Base-by-base conservation (phyloP, 2,888 invertebrate genomes). In the Coelogynopora nodosa region DNA sequence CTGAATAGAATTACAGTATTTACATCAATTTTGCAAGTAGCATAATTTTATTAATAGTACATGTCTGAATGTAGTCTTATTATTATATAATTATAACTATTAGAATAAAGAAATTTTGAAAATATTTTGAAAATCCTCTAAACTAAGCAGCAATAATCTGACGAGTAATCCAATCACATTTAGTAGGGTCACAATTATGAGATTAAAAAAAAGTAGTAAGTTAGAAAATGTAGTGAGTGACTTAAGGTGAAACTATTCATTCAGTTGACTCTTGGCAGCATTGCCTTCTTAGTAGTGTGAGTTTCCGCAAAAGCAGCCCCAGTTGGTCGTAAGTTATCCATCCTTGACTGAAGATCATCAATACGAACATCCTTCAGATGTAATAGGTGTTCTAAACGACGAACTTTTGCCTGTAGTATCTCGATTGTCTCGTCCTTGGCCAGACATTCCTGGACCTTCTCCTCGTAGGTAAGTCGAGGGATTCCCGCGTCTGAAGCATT, bases 341-440 rank as follows among this genome's bases (percentile, higher is more conserved):
- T 23, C 0, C 86, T 31, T 23, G 23, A 31, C 28, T 86, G 88
- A n/a, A 92, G 89, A 86, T 92, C 91, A 31, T 91, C 90, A 81
- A 92, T 90, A 84, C 91, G 89, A 31, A 91, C 89, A 87, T 92
- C 91, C 88, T 92, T 92, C 85, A 92, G 88, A 84, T 91, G 90
- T 5, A 91, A 88, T 27, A 92, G 89, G 86, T 92, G 91, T 84
- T 92, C 91, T 85, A 92, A 88, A n/a, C 91, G 89, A 80, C 90
- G 89, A 29, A 91, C 89, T 89, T 92, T 92, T n/a, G 91, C 91
- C 87, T 91, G 89, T 85, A 92, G 88, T 84, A 91, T 91, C 89
- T 90, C 90, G 67, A 91, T 90, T 31, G 91, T 91, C 88, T 92
- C 92, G 83, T 91, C 91, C 87, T 91, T 91, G 27, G 91, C 90